Conservation (phyloP, 2,113 vertebrate genomes). For the Edolisoma coerulescens region DNA sequence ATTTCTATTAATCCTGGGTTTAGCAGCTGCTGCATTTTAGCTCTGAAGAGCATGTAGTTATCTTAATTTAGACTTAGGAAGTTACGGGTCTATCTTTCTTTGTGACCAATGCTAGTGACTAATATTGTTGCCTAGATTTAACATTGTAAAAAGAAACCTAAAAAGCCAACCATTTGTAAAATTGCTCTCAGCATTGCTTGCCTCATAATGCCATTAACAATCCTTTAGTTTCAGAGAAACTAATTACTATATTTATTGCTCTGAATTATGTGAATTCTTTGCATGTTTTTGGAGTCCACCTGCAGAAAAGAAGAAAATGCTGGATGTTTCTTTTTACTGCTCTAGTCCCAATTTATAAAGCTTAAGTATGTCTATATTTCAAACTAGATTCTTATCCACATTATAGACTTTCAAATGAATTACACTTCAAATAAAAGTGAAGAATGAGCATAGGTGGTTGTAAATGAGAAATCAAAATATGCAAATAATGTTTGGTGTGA, state of each 20-base stretch:
- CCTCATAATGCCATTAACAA: not conserved
- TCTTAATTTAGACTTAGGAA: not conserved
- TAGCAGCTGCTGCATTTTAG: not conserved
- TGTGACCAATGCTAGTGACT: not conserved
- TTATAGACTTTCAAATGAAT: conserved; percentile 42
- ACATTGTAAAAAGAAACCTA: not conserved
- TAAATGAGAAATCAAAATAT: conserved; percentile 50
- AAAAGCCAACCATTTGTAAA: not conserved
- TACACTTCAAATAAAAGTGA: conserved; percentile 53
- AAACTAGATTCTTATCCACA: conserved; percentile 25
- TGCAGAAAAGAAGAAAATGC: not conserved
- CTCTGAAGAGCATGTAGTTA: not conserved
- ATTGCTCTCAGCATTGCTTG: not conserved
- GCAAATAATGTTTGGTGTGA: conserved; percentile 36
- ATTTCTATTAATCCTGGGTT: not conserved
- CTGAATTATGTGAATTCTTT: not conserved
- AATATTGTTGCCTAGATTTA: not conserved
- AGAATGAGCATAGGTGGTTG: conserved; percentile 15
- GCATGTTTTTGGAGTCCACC: not conserved
- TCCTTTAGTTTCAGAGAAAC: not conserved
- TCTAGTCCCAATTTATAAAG: not conserved
- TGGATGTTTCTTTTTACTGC: not conserved
- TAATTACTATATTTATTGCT: not conserved
- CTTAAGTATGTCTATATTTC: conserved; percentile 36
- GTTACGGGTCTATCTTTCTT: not conserved